Conservation (phyloP, 2,113 vertebrate species). For the Rhinichthys klamathensis region DNA sequence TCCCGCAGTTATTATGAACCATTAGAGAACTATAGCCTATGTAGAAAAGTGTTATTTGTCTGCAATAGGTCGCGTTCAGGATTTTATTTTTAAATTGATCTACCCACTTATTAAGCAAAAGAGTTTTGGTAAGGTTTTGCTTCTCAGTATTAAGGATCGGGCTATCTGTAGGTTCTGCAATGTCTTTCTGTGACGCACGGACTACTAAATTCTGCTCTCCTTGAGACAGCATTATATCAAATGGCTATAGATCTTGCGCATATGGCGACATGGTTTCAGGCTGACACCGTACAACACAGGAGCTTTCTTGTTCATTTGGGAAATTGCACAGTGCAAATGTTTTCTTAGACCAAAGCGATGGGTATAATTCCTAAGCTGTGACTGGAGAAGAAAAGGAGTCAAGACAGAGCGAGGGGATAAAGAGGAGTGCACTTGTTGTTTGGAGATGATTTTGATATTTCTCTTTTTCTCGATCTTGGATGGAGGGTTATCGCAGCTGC, state of each 20-base stretch:
- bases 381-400: slow-evolving; percentile 51
- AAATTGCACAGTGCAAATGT: slow-evolving; percentile 62
- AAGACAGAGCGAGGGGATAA: slow-evolving; percentile 40
- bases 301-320: slow-evolving; percentile 65
- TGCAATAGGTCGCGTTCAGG: neutral
- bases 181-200: slow-evolving; percentile 48
- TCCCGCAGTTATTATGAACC: slow-evolving; percentile 7
- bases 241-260: slow-evolving; percentile 74
- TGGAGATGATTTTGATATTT: slow-evolving; percentile 90
- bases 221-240: slow-evolving; percentile 65
- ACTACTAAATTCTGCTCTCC: slow-evolving; percentile 34
- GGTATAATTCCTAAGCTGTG: slow-evolving; percentile 66
- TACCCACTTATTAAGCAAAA: neutral
- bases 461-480: slow-evolving; percentile 84
- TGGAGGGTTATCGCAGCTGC: slow-evolving; percentile 88
- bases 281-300: slow-evolving; percentile 67
- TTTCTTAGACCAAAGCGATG: slow-evolving; percentile 68
- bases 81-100: neutral
- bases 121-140: slow-evolving; percentile 29
- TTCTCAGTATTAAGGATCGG: slow-evolving; percentile 17
- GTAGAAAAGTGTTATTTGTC: slow-evolving; percentile 26
- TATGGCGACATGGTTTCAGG: slow-evolving; percentile 73
- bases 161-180: slow-evolving; percentile 22
- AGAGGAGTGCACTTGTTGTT: slow-evolving; percentile 84
- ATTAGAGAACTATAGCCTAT: slow-evolving; percentile 35